A percentile compares a stretch with the other conserved stretches of the same genome.
phyloP scores from a whole-genome alignment of 2,888 invertebrate genomes.

The Petrolisthes cinctipes region DNA sequence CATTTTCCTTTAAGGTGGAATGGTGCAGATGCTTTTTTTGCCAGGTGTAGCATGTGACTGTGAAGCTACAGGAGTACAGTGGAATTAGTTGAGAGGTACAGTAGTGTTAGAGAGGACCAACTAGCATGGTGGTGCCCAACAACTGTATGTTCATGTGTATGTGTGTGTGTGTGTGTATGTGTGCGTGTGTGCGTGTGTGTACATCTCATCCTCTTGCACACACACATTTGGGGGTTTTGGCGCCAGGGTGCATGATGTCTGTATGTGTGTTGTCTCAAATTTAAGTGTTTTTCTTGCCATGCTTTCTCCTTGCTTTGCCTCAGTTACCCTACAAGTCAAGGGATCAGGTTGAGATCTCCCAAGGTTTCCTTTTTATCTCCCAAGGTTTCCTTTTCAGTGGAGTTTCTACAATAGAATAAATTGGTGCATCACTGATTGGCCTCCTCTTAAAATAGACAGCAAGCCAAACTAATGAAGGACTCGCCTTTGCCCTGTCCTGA shows the following conservation, averaged over 20 bases:
- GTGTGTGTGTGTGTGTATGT: slow-evolving; percentile 1
- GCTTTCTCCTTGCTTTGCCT: slow-evolving; percentile 7
- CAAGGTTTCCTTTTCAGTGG: not conserved
- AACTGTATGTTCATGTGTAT: not conserved
- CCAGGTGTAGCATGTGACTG: not conserved
- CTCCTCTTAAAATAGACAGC: no score
- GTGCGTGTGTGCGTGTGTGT: slow-evolving; percentile 6
- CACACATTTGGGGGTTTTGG: not conserved
- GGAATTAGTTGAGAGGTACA: not conserved
- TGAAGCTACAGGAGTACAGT: slow-evolving; percentile 44
- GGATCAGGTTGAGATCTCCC: not conserved
- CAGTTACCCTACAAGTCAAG: not conserved
- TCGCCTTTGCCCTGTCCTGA: no score
- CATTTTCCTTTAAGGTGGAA: no score
- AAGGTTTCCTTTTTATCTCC: not conserved
- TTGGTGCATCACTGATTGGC: no score
- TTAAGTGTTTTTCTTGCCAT: not conserved
- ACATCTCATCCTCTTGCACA: not conserved
- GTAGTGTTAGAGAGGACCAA: not conserved
- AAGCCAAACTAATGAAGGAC: no score
- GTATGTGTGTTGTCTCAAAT: not conserved
- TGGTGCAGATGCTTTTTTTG: not conserved
- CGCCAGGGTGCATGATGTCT: not conserved
- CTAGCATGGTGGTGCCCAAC: slow-evolving; percentile 15
- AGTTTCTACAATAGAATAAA: not conserved